Percentiles rank a stretch among this genome's conserved stretches.
Evolutionary conservation across 2,113 vertebrate genomes (phyloP).

Genomic region (Hyperopisus bebe): DNA sequence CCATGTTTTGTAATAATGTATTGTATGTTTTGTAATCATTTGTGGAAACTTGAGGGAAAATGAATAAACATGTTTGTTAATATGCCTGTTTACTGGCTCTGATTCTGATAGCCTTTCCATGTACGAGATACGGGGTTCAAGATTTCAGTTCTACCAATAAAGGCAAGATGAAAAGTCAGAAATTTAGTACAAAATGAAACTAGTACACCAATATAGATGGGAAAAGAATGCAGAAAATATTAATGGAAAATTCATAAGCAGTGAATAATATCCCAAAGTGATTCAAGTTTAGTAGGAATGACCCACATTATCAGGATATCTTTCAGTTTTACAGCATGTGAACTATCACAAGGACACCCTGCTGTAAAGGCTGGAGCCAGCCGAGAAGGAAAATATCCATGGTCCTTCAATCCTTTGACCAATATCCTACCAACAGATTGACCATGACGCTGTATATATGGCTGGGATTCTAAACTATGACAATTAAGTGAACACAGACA

Average conservation of each 20-base stretch:
- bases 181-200: background rate
- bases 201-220: background rate
- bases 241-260: background rate
- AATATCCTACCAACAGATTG: no score
- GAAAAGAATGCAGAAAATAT: background rate
- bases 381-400: no score
- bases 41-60: background rate
- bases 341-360: background rate
- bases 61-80: constrained; percentile 13
- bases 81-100: background rate
- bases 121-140: background rate
- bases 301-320: background rate
- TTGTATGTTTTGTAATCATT: background rate
- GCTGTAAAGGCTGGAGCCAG: no score
- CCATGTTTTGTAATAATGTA: background rate
- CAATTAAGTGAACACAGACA: background rate
- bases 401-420: no score
- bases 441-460: background rate
- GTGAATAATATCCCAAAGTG: background rate
- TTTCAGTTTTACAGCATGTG: background rate
- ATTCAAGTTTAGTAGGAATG: background rate
- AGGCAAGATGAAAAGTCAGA: background rate
- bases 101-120: background rate
- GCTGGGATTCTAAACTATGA: background rate
- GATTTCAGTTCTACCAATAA: background rate